These are phyloP conservation scores for Prorops nasuta DNA, from an alignment of 1,140 invertebrate genomes.

Conservation along the genomic window DNA sequence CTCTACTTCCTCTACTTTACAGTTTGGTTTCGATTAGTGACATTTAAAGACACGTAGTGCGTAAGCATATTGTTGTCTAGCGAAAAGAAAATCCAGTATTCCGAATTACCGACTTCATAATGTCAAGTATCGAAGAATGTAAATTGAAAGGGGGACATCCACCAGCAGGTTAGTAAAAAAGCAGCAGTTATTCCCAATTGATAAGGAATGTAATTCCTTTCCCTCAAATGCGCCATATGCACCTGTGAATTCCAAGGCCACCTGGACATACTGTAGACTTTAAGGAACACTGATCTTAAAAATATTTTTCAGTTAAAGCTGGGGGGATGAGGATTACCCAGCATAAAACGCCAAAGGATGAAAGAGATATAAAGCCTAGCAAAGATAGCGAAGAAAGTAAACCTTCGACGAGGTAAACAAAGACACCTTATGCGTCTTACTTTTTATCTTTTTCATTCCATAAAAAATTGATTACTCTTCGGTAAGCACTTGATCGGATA, in stretches of 20 bases:
- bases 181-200: not conserved
- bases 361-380: constrained; percentile 59
- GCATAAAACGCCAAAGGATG: constrained; percentile 70
- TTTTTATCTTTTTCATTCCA: constrained; percentile 5
- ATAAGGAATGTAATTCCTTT: constrained; percentile 3
- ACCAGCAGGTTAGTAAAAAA: constrained; percentile 69
- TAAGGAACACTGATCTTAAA: constrained; percentile 9
- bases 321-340: constrained; percentile 90
- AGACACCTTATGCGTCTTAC: too few relatives aligned
- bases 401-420: constrained; percentile 46
- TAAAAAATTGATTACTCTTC: constrained; percentile 1
- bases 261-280: not conserved
- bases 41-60: too few relatives aligned
- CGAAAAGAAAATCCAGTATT: not conserved
- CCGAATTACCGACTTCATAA: constrained; percentile 26
- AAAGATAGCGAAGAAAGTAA: constrained; percentile 49
- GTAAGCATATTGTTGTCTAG: constrained; percentile 11
- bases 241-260: constrained; percentile 28
- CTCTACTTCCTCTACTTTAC: too few relatives aligned
- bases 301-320: constrained; percentile 72
- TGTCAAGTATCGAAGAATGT: constrained; percentile 62
- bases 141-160: constrained; percentile 79
- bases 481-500: too few relatives aligned
- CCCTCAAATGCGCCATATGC: constrained; percentile 4
- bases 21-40: too few relatives aligned